These are phyloP conservation scores for Dunckerocampus dactyliophorus DNA, from an alignment of 2,113 vertebrate species.

Conservation along the genomic window DNA sequence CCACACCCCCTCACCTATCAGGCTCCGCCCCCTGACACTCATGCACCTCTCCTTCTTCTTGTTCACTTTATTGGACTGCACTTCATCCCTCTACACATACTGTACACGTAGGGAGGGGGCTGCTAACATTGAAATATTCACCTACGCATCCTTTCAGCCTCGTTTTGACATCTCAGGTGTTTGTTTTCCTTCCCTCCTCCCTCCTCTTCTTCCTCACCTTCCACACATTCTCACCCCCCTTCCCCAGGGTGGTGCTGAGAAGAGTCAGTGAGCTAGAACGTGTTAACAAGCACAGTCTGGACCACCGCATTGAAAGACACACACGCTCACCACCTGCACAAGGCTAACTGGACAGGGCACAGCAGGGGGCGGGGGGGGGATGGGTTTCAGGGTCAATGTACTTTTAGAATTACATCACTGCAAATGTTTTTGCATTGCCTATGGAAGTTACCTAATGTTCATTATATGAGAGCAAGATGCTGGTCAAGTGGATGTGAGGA, in stretches of 20 bases:
- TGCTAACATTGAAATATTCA: background rate
- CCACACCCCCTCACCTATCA: slow-evolving; percentile 16
- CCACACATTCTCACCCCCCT: slow-evolving; percentile 19
- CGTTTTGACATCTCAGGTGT: slow-evolving; percentile 48
- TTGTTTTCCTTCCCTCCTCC: slow-evolving; percentile 68
- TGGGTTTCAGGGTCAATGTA: too few species aligned
- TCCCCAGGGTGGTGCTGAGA: slow-evolving; percentile 58
- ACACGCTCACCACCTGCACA: slow-evolving; percentile 18
- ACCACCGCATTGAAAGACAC: slow-evolving; percentile 66
- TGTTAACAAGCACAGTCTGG: slow-evolving; percentile 71
- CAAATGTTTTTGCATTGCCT: background rate
- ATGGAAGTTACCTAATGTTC: too few species aligned
- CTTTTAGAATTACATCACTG: background rate
- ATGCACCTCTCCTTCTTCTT: slow-evolving; percentile 10
- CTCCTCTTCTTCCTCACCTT: slow-evolving; percentile 63
- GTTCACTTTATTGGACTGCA: too few species aligned
- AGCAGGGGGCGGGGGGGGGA: background rate
- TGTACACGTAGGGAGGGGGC: too few species aligned
- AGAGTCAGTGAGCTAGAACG: slow-evolving; percentile 72
- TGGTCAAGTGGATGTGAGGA: too few species aligned
- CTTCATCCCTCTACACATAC: too few species aligned
- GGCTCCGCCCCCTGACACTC: slow-evolving; percentile 42
- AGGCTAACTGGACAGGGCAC: background rate
- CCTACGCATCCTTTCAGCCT: too few species aligned
- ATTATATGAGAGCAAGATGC: too few species aligned